Conservation (phyloP, 2,797 vertebrate genomes). For the Muraenolepis orangiensis region DNA sequence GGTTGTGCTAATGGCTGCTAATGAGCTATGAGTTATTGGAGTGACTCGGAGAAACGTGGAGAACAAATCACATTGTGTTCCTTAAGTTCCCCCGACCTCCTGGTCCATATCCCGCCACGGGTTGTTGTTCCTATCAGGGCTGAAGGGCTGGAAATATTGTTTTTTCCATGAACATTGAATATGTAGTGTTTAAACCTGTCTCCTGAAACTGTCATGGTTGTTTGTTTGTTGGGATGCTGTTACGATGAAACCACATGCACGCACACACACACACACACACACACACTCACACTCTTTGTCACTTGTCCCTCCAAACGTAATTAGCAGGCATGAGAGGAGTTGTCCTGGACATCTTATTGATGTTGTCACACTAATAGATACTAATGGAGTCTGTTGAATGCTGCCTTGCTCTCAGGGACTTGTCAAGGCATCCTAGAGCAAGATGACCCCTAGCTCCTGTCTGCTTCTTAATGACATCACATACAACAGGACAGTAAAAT, state of each 20-base stretch:
- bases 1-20: not conserved
- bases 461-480: too few relatives aligned
- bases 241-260: too few relatives aligned
- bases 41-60: not conserved
- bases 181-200: too few relatives aligned
- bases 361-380: constrained; percentile 56
- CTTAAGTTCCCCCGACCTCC: not conserved
- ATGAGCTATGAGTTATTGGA: not conserved
- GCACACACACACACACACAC: not conserved
- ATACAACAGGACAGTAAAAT: too few relatives aligned
- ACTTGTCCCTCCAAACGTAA: constrained; percentile 36
- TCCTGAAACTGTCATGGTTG: constrained; percentile 22
- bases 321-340: constrained; percentile 35
- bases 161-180: too few relatives aligned
- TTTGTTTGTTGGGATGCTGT: too few relatives aligned
- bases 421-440: not conserved
- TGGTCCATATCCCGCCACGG: constrained; percentile 34
- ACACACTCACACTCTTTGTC: too few relatives aligned
- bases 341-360: constrained; percentile 37
- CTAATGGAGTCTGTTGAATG: constrained; percentile 51
- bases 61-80: not conserved
- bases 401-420: constrained; percentile 31
- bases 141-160: too few relatives aligned
- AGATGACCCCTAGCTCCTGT: not conserved
- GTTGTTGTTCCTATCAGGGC: constrained; percentile 28